phyloP scores from a whole-genome alignment of 2,888 invertebrate species.

The Amblyjoppa proteus region DNA sequence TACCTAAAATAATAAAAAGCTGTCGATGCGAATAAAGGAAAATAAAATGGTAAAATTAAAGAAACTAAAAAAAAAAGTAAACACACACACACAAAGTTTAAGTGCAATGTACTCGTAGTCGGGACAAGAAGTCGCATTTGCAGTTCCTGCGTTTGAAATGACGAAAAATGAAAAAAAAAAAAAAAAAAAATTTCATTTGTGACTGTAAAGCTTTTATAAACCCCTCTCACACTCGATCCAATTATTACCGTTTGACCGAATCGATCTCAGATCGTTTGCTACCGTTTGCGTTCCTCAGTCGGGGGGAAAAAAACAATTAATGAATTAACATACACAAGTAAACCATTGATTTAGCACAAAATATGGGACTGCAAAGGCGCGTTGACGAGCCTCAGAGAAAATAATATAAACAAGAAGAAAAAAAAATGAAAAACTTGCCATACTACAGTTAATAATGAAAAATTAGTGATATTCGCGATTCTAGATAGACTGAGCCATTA shows the following conservation, averaged over 20 bases:
- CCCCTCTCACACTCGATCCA: not conserved
- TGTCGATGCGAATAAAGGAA: conserved; percentile 30
- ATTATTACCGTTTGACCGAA: conserved; percentile 1
- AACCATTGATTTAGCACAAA: conserved; percentile 31
- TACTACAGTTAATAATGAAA: conserved; percentile 71
- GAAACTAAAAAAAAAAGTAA: conserved; percentile 19
- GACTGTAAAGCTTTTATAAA: conserved; percentile 11
- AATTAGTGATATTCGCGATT: conserved; percentile 74
- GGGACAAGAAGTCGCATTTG: conserved; percentile 43
- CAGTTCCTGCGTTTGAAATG: conserved; percentile 26
- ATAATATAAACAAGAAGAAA: conserved; percentile 38
- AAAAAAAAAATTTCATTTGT: not conserved
- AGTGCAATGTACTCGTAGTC: conserved; percentile 43
- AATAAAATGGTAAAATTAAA: conserved; percentile 17
- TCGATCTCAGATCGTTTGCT: not conserved
- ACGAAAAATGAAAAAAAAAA: not conserved
- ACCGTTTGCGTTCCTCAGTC: not conserved
- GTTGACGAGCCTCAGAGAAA: conserved; percentile 57
- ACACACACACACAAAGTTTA: conserved; percentile 24
- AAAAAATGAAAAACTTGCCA: conserved; percentile 71
- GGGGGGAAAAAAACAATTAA: not conserved
- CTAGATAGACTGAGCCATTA: conserved; percentile 75
- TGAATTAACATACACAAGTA: not conserved
- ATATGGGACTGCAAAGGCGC: conserved; percentile 49
- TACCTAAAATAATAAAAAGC: conserved; percentile 31